phyloP scores from a whole-genome alignment of 2,797 vertebrate species.

The Mallotus villosus region DNA sequence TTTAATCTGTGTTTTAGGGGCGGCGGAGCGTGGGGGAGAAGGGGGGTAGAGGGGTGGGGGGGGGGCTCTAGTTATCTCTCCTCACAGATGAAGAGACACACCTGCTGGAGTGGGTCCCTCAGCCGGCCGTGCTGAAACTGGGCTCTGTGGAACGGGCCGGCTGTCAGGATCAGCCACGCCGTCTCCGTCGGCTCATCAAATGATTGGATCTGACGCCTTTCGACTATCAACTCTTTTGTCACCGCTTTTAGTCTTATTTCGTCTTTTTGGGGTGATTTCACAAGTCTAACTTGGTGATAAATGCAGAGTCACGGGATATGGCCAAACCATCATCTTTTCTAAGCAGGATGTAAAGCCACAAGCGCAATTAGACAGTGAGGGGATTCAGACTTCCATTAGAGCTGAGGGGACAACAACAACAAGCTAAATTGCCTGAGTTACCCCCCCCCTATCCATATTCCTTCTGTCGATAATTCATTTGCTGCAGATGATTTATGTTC shows the following conservation, averaged over 20 bases:
- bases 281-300: constrained; percentile 38
- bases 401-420: constrained; percentile 34
- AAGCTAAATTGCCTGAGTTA: constrained; percentile 32
- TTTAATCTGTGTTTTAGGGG: constrained; percentile 50
- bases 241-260: constrained; percentile 36
- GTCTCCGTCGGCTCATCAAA: constrained; percentile 51
- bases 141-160: constrained; percentile 42
- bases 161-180: constrained; percentile 36
- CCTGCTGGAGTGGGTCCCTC: constrained; percentile 53
- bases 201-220: constrained; percentile 40
- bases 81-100: constrained; percentile 53
- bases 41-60: no score
- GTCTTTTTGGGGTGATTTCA: constrained; percentile 36
- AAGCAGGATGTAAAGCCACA: constrained; percentile 31
- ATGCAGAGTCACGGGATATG: constrained; percentile 4
- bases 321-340: no score
- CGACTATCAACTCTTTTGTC: constrained; percentile 37
- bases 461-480: constrained; percentile 52
- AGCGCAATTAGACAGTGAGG: constrained; percentile 49
- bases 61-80: constrained; percentile 54
- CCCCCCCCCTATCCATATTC: constrained; percentile 27
- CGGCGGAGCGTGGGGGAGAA: constrained; percentile 20
- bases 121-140: constrained; percentile 48
- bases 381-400: constrained; percentile 29
- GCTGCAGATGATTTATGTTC: constrained; percentile 29